These are phyloP conservation scores for Alces alces DNA, from an alignment of 2,113 vertebrate genomes.

Conservation along the genomic window DNA sequence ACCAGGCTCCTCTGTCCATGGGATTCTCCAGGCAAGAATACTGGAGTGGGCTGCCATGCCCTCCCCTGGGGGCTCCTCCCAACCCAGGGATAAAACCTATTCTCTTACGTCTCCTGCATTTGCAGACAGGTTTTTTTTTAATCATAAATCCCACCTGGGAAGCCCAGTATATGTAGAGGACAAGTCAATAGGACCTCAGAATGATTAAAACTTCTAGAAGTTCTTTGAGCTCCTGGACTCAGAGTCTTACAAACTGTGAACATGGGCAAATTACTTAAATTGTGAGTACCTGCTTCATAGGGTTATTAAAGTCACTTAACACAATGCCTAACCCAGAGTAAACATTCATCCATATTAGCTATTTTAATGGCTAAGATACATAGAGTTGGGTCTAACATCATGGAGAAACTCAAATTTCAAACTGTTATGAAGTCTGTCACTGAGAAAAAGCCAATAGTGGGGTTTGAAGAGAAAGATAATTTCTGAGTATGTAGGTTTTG, in stretches of 20 bases:
- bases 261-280: background rate
- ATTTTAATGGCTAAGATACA: background rate
- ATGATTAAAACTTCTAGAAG: background rate
- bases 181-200: background rate
- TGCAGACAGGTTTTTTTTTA: background rate
- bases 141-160: background rate
- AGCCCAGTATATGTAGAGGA: background rate
- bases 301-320: background rate
- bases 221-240: background rate
- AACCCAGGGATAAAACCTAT: background rate
- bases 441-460: background rate
- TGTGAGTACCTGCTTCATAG: background rate
- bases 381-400: no score
- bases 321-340: background rate
- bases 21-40: background rate
- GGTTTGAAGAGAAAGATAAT: background rate
- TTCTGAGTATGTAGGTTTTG: background rate
- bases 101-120: accelerated
- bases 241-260: background rate
- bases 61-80: background rate
- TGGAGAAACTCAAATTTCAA: background rate
- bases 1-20: background rate
- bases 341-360: background rate
- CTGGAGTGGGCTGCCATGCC: background rate
- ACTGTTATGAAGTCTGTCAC: background rate